Evolutionary conservation across 2,797 vertebrate genomes (phyloP).

Genomic region (Eleutherodactylus coqui): DNA sequence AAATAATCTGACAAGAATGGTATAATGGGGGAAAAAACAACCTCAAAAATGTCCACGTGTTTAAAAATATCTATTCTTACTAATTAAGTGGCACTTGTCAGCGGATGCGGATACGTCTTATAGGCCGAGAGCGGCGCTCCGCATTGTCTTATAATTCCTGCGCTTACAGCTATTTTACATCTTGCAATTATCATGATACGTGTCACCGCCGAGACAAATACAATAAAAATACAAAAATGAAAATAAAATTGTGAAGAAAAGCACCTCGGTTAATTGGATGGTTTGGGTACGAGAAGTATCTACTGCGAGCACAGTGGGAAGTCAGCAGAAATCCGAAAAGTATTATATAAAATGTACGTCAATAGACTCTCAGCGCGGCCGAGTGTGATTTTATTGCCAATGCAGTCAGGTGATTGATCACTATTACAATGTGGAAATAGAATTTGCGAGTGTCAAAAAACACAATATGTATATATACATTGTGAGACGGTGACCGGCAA

Average conservation of each 20-base stretch:
- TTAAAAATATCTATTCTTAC: constrained; percentile 24
- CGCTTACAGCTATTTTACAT: constrained; percentile 25
- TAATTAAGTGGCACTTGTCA: constrained; percentile 44
- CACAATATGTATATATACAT: no score
- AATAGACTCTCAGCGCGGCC: not conserved
- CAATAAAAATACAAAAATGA: not conserved
- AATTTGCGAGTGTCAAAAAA: no score
- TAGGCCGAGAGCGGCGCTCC: not conserved
- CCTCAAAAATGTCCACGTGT: not conserved
- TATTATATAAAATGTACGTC: not conserved
- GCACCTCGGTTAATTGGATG: not conserved
- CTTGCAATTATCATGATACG: constrained; percentile 17
- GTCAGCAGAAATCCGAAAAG: not conserved
- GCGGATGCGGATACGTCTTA: not conserved
- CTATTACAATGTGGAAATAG: no score
- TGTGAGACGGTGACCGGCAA: no score
- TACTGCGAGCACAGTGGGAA: not conserved
- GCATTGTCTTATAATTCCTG: not conserved
- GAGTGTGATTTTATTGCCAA: not conserved
- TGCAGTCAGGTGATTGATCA: not conserved
- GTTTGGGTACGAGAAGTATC: not conserved
- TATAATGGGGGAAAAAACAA: constrained; percentile 17
- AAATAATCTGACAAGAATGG: not conserved
- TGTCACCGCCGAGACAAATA: constrained; percentile 18
- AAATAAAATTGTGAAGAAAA: constrained; percentile 28